Conservation (phyloP, 2,888 invertebrate genomes). For the Campoletis raptor region DNA sequence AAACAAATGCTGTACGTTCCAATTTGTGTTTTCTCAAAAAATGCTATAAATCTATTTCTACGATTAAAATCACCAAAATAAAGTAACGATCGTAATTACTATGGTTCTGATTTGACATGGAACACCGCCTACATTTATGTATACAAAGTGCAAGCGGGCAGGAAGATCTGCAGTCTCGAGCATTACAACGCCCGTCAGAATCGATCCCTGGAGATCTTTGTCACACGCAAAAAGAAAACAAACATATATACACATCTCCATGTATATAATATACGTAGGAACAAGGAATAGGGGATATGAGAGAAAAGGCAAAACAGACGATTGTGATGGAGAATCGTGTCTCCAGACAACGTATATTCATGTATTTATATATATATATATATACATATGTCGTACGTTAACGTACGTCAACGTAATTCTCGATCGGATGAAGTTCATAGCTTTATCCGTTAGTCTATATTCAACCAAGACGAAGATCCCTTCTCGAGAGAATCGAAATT, state of each 20-base stretch:
- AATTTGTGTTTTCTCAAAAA: too few species aligned
- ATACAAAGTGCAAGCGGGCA: constrained; percentile 38
- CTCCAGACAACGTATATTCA: constrained; percentile 2
- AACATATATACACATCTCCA: background rate
- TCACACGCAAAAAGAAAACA: constrained; percentile 40
- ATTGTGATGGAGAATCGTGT: constrained; percentile 51
- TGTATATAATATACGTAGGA: background rate
- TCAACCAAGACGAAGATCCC: constrained; percentile 27
- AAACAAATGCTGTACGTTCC: too few species aligned
- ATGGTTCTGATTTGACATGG: background rate
- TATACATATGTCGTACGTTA: background rate
- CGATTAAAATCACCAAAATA: background rate
- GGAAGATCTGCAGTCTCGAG: constrained; percentile 54
- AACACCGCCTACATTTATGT: constrained; percentile 9
- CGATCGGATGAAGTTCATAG: constrained; percentile 6
- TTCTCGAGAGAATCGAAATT: constrained; percentile 50
- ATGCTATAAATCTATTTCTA: too few species aligned
- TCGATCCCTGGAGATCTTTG: constrained; percentile 64
- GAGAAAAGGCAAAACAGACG: constrained; percentile 21
- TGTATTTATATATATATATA: constrained; percentile 23
- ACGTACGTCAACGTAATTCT: constrained; percentile 39
- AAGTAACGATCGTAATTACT: background rate
- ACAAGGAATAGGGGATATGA: constrained; percentile 27
- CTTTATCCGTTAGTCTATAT: constrained; percentile 42
- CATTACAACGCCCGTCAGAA: constrained; percentile 54